These are phyloP conservation scores for Apostichopus californicus DNA, from an alignment of 35 echinoderm and acorn worm species.

Conservation along the genomic window DNA sequence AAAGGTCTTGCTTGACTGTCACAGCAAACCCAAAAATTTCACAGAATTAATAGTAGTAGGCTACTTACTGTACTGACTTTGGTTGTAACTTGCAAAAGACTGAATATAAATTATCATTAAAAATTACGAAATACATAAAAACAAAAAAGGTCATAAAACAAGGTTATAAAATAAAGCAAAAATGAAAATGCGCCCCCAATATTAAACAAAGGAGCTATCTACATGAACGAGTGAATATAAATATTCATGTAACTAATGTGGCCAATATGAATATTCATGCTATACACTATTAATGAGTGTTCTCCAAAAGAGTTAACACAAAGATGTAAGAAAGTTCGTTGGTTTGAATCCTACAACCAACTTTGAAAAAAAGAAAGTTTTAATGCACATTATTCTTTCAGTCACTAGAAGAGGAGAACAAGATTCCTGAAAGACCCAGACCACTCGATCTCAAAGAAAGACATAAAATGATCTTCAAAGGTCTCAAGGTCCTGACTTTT, in stretches of 20 bases:
- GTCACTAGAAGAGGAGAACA: no score
- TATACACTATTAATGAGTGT: neutral
- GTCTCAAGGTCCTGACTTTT: no score
- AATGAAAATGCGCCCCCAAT: neutral
- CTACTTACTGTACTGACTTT: neutral
- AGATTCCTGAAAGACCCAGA: no score
- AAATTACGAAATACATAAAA: neutral
- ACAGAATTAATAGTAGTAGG: neutral
- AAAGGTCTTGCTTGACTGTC: neutral
- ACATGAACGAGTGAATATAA: neutral
- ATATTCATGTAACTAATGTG: neutral
- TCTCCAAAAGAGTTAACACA: no score
- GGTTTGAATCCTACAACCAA: no score
- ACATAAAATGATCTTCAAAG: no score
- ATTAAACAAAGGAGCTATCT: neutral
- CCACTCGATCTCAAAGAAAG: no score
- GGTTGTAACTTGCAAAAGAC: neutral
- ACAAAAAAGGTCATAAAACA: neutral
- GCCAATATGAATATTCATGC: neutral
- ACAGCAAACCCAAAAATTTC: conserved; percentile 17
- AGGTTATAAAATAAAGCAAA: neutral
- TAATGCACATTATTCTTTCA: no score
- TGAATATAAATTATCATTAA: neutral
- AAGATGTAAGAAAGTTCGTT: no score
- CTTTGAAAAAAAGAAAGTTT: no score